These are phyloP conservation scores for Styela plicata DNA, from an alignment of 23 tunicate species.

Conservation along the genomic window DNA sequence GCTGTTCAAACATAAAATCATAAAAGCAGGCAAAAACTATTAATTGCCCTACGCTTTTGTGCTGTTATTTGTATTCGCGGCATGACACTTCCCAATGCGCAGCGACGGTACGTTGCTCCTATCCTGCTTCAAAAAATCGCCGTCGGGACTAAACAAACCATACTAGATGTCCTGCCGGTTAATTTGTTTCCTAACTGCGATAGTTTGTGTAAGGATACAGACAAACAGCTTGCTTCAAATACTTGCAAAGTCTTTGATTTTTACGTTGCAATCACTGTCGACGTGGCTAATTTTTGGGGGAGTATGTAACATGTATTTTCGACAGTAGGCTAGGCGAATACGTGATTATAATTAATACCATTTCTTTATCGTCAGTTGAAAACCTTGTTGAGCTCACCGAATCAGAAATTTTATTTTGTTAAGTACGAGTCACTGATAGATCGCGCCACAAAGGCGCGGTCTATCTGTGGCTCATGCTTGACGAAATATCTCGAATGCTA, in stretches of 20 bases:
- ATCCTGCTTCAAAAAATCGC: constrained; percentile 26
- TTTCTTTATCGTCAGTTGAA: too few species aligned
- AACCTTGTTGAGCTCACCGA: too few species aligned
- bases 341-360: too few species aligned
- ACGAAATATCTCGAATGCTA: too few species aligned
- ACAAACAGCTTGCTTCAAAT: neutral
- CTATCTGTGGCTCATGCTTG: too few species aligned
- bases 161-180: constrained; percentile 16
- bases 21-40: neutral
- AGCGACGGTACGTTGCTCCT: neutral
- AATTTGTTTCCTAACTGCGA: constrained; percentile 17
- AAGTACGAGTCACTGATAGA: too few species aligned
- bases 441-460: too few species aligned
- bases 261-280: neutral
- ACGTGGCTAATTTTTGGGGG: neutral
- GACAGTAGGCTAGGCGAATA: too few species aligned
- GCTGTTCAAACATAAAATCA: neutral
- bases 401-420: too few species aligned
- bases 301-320: too few species aligned
- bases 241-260: neutral
- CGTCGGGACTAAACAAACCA: constrained; percentile 8
- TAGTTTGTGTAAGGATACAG: neutral
- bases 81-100: constrained; percentile 25
- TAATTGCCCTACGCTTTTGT: neutral
- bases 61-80: constrained; percentile 15